Base-by-base conservation (phyloP, 2,888 invertebrate genomes). In the Oscheius sp. region DNA sequence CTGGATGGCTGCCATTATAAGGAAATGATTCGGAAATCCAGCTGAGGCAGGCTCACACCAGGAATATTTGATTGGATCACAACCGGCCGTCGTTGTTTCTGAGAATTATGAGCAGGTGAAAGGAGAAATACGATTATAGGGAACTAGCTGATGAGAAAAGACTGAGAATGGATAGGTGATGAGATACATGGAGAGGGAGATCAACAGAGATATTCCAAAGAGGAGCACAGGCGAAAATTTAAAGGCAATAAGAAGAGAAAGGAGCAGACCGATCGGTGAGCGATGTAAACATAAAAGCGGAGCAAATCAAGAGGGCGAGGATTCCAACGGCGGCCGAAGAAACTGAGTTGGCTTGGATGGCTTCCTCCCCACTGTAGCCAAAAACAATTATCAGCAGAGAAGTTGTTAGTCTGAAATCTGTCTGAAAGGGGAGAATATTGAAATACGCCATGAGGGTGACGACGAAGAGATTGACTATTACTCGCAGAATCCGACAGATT, bases 401-500 rank as follows among this genome's bases (percentile, higher is more conserved):
- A 10, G 74, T 64, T 3, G 69, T 69, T n/a, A 65, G 17, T 17
- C 53, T 53, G 34, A 25, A 53, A 52, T 17, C 20, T 3, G 12
- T 20, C 31, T 2, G 27, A 10, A 12, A 12, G 23, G n/a, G 3
- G 37, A 34, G 23, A 17, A 1, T 1, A 34, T 3, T 0, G 27
- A 52, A 65, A 25, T 27, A 70, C 55, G 73, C 72, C 27, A 63
- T 61, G 12, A 78, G 58, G 0, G 75, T 73, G 65, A 73, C 72
- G 15, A 73, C 53, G 3, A 70, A 53, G 0, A 75, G 52, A 0
- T 69, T 72, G n/a, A 72, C 48, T 1, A 65, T 46, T 52, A 75
- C 70, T 53, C 71, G 73, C 39, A 70, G 55, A 10, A 74, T 17
- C 72, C 74, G 73, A 46, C 77, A 77, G 50, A 77, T 58, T n/a